Conservation (phyloP, 2,113 vertebrate species). For the Cygnus atratus region DNA sequence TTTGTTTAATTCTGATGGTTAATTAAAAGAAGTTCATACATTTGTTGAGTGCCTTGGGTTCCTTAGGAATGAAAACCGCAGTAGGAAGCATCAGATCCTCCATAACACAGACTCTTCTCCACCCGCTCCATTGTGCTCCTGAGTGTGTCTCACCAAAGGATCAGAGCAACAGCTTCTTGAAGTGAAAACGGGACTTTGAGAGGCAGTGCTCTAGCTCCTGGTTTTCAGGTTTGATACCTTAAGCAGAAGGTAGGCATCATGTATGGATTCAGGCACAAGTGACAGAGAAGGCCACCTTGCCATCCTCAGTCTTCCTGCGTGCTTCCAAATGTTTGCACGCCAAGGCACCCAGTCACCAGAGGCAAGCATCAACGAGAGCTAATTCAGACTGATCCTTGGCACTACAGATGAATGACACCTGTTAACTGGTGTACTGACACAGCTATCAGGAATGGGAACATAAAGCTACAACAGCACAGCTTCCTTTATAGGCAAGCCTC, state of each 20-base stretch:
- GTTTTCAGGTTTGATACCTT: background rate
- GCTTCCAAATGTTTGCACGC: background rate
- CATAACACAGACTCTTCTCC: background rate
- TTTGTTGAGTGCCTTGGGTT: background rate
- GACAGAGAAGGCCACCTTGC: background rate
- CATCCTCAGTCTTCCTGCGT: background rate
- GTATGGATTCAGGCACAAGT: background rate
- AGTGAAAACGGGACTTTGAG: background rate
- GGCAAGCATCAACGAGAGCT: background rate
- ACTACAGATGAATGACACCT: background rate
- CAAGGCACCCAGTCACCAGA: background rate
- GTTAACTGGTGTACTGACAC: background rate
- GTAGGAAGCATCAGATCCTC: background rate
- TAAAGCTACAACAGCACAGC: background rate
- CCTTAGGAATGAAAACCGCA: background rate
- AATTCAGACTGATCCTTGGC: background rate
- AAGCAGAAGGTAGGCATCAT: background rate
- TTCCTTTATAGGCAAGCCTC: background rate
- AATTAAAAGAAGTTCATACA: background rate
- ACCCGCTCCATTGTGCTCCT: background rate
- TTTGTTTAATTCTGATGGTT: background rate
- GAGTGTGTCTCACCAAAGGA: background rate
- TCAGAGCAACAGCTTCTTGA: background rate
- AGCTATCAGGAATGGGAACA: background rate
- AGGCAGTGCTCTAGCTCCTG: background rate